Evolutionary conservation across 2,113 vertebrate species (phyloP).

Genomic region (Siniperca chuatsi): DNA sequence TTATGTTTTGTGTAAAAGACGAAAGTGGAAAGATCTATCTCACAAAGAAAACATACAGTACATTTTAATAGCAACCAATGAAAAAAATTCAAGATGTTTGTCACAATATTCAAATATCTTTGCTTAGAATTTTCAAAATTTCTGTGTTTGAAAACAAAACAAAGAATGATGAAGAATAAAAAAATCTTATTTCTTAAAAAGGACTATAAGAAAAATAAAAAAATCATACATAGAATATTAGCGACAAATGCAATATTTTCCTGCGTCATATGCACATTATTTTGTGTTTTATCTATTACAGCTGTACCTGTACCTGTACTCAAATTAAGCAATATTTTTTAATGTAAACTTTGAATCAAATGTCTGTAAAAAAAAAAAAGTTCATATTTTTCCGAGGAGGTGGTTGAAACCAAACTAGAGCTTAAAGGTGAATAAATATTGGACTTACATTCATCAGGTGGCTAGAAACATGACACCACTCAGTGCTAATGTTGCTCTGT

Average conservation of each 20-base stretch:
- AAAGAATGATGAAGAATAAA: neutral
- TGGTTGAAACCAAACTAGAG: neutral
- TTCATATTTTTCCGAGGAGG: neutral
- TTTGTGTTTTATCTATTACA: neutral
- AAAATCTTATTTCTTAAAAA: neutral
- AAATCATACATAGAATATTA: neutral
- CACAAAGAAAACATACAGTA: neutral
- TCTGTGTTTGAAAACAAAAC: neutral
- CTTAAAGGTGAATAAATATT: neutral
- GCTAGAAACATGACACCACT: neutral
- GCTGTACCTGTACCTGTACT: neutral
- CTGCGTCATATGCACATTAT: neutral
- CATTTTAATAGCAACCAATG: neutral
- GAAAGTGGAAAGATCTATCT: conserved; percentile 2
- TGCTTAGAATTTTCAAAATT: neutral
- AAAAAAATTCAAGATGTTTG: neutral
- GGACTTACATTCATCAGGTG: neutral
- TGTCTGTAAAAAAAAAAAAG: too few species aligned
- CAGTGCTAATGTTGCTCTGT: too few species aligned
- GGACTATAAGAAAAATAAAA: too few species aligned
- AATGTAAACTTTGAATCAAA: neutral
- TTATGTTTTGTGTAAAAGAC: conserved; percentile 17
- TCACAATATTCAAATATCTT: neutral
- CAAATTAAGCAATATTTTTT: neutral
- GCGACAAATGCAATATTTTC: neutral